Evolutionary conservation across 2,797 vertebrate genomes (phyloP).

Genomic region (Syncerus caffer): DNA sequence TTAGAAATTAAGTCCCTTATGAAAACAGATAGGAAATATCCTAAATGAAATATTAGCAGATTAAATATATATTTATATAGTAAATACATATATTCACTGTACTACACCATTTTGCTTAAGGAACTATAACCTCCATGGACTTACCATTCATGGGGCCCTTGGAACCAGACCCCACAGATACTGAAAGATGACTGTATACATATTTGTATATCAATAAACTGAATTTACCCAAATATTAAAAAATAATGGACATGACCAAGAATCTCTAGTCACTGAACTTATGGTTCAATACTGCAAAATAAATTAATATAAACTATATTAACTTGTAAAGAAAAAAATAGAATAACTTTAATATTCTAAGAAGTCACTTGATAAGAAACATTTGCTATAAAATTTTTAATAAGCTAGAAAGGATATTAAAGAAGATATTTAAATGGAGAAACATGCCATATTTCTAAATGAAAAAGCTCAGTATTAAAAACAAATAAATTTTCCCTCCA

Average conservation of each 20-base stretch:
- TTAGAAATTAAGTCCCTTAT: background rate
- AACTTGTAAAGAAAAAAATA: background rate
- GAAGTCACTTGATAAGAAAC: background rate
- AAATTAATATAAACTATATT: background rate
- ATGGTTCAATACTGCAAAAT: background rate
- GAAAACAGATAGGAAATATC: background rate
- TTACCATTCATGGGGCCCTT: background rate
- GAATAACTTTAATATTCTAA: background rate
- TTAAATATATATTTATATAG: background rate
- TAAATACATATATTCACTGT: background rate
- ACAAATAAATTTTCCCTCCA: background rate
- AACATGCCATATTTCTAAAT: background rate
- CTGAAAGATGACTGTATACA: background rate
- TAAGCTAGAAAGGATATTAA: background rate
- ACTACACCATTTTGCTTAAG: background rate
- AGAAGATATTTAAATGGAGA: background rate
- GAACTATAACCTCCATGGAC: background rate
- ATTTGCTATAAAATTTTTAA: background rate
- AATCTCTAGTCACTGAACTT: background rate
- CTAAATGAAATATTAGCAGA: background rate
- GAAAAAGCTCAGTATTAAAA: background rate
- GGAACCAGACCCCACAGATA: background rate
- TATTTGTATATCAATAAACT: background rate
- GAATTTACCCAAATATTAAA: background rate
- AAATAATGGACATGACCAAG: background rate